These are phyloP conservation scores for Himalopsyche kuldschensis DNA, from an alignment of 2,888 invertebrate species.

Conservation along the genomic window DNA sequence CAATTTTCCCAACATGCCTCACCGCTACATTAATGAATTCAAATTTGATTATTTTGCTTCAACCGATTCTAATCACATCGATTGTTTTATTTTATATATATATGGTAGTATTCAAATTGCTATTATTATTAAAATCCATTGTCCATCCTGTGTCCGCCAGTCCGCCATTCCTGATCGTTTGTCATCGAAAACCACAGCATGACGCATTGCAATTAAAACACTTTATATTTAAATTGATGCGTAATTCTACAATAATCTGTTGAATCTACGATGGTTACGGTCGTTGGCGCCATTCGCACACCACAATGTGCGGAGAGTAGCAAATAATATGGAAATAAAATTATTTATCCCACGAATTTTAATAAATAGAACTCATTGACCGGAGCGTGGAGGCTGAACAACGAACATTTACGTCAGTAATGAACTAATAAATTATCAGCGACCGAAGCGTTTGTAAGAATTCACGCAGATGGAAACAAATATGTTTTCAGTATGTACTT, in stretches of 20 bases:
- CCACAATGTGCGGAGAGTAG: not conserved
- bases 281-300: not conserved
- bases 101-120: not conserved
- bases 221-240: not conserved
- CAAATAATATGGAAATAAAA: not conserved
- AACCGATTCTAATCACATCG: not conserved
- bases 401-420: no score
- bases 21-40: not conserved
- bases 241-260: not conserved
- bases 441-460: no score
- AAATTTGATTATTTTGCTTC: not conserved
- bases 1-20: not conserved
- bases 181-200: not conserved
- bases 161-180: not conserved
- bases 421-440: no score
- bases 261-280: not conserved
- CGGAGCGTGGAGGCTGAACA: not conserved
- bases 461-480: no score
- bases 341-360: not conserved
- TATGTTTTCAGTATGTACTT: no score
- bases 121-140: not conserved
- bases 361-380: not conserved
- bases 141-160: not conserved
- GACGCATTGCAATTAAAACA: constrained; percentile 1
- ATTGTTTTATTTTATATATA: not conserved